Evolutionary conservation across 2,113 vertebrate genomes (phyloP), one percentile per base, ranked within the genome.

Genomic region (Calyptomena viridis): DNA sequence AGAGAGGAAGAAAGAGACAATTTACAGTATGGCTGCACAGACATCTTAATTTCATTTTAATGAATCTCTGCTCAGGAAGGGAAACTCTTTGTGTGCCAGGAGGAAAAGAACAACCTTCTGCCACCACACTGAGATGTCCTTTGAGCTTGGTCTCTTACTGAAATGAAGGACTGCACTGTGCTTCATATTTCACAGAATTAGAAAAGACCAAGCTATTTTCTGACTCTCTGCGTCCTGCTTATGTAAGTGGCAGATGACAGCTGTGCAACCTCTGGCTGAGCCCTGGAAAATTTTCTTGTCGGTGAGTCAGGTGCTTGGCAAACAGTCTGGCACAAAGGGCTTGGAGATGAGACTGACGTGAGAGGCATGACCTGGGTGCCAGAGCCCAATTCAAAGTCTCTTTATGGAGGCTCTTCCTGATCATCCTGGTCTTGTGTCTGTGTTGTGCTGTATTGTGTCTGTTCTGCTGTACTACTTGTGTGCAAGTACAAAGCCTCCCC

Each of bases 221-320:
- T 68, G 72, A 24, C 25, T 91, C 81, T 23, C 55, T 73, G 58
- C 7, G 4, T 64, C 81, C 52, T 88, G 50, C 80, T 94, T 90
- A 78, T 62, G 33, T 90, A 96, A 95, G 47, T 71, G 74, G 52
- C 66, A 75, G 73, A 63, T 93, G 83, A 92, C 0, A 17, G 52
- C 80, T 91, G 58, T 55, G 62, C 59, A 95, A 64, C 78, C 91
- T 81, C 83, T 95, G 84, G 33, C 93, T 83, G 67, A 82, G 89
- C 74, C 64, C 77, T 91, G 88, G 79, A 59, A 90, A 71, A 63
- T 91, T 69, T 79, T 77, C 78, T 40, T 52, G 27, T 64, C 0
- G 2, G 75, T 95, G 94, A 91, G 63, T 86, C 90, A 81, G 88
- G 93, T 92, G 72, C 76, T 96, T 89, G 77, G 91, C 94, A 68